A percentile compares a stretch with the other conserved stretches of the same genome.
Conservation (phyloP, 2,797 vertebrate species). For the Clarias fuscus region DNA sequence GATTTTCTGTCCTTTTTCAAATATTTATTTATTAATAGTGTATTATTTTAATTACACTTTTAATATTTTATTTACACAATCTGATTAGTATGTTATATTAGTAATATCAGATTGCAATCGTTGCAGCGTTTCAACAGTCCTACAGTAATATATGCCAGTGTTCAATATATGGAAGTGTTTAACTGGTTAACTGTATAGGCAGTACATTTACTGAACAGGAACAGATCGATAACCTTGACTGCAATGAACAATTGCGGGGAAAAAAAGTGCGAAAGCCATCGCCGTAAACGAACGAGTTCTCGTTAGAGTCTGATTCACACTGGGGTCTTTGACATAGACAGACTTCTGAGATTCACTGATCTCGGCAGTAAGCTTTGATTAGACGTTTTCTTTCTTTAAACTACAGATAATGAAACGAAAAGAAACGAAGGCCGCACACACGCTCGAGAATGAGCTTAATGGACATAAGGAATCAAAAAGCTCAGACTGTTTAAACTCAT, state of each 20-base stretch:
- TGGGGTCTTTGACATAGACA: too few relatives aligned
- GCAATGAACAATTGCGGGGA: not conserved
- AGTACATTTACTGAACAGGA: not conserved
- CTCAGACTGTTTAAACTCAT: not conserved
- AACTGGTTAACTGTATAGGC: not conserved
- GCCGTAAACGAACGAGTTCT: not conserved
- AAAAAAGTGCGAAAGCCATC: not conserved
- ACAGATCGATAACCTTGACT: not conserved
- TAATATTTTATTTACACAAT: too few relatives aligned
- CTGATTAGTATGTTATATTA: too few relatives aligned
- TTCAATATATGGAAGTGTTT: not conserved
- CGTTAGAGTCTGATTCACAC: not conserved
- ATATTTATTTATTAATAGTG: too few relatives aligned
- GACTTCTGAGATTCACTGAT: not conserved
- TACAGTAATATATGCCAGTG: not conserved
- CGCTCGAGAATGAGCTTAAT: not conserved
- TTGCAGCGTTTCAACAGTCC: not conserved
- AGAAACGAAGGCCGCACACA: too few relatives aligned
- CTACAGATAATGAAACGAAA: conserved; percentile 8
- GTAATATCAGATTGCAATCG: not conserved
- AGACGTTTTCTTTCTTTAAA: not conserved
- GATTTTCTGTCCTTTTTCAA: too few relatives aligned
- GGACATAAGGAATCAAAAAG: not conserved
- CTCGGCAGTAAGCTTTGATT: not conserved
- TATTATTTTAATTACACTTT: too few relatives aligned